phyloP scores from a whole-genome alignment of 2,888 invertebrate species.

The Dilophus febrilis region DNA sequence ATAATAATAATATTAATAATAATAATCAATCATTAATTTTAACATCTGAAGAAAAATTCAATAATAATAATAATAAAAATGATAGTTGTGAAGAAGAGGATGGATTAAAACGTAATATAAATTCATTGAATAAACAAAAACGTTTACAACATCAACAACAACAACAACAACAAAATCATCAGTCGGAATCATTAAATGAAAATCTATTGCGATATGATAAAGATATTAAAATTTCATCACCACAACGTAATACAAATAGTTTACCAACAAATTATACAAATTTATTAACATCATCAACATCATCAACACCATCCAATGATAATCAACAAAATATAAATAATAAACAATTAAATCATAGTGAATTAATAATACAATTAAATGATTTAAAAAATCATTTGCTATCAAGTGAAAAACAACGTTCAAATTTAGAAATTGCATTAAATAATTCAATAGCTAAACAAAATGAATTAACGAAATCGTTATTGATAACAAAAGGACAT shows the following conservation, averaged over 20 bases:
- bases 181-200: slow-evolving; percentile 26
- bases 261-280: slow-evolving; percentile 23
- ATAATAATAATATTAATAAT: too few species aligned
- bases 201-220: slow-evolving; percentile 13
- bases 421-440: slow-evolving; percentile 39
- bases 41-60: too few species aligned
- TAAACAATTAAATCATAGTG: slow-evolving; percentile 15
- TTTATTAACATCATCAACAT: slow-evolving; percentile 7
- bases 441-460: slow-evolving; percentile 41
- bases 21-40: too few species aligned
- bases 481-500: slow-evolving; percentile 28
- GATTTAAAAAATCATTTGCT: slow-evolving; percentile 34
- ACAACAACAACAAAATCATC: too few species aligned
- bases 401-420: slow-evolving; percentile 27
- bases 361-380: slow-evolving; percentile 34
- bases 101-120: slow-evolving; percentile 15
- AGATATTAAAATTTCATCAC: neutral
- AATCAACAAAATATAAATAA: slow-evolving; percentile 15
- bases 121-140: neutral
- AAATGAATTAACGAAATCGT: slow-evolving; percentile 35
- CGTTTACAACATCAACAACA: too few species aligned
- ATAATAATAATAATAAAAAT: slow-evolving; percentile 12
- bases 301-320: too few species aligned
- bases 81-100: slow-evolving; percentile 18
- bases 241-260: slow-evolving; percentile 13